These are phyloP conservation scores for Armadillidium nasatum DNA, from an alignment of 1,140 invertebrate genomes.

Conservation along the genomic window DNA sequence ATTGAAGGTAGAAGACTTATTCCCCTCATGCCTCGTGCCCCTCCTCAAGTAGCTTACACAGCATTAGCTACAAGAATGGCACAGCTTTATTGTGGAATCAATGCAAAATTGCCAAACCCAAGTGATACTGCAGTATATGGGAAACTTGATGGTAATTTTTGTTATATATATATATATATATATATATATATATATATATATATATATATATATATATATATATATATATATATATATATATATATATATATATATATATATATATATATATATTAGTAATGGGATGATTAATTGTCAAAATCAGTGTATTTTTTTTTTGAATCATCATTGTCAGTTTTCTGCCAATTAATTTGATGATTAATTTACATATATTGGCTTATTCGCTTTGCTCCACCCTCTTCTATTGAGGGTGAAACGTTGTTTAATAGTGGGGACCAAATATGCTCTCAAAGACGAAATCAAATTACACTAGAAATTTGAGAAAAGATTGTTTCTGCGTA, in stretches of 20 bases:
- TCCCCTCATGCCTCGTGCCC: constrained; percentile 71
- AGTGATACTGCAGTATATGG: constrained; percentile 46
- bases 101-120: constrained; percentile 51
- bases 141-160: constrained; percentile 40
- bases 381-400: too few species aligned
- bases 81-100: constrained; percentile 53
- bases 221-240: neutral
- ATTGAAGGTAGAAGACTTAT: constrained; percentile 75
- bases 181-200: too few species aligned
- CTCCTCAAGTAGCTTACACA: constrained; percentile 68
- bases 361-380: too few species aligned
- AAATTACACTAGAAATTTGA: too few species aligned
- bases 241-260: neutral
- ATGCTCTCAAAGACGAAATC: too few species aligned
- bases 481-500: too few species aligned
- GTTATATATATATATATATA: constrained; percentile 23
- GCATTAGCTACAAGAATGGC: constrained; percentile 70
- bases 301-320: too few species aligned
- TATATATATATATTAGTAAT: neutral
- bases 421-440: too few species aligned
- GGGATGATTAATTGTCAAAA: too few species aligned
- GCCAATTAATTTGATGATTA: too few species aligned
- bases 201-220: neutral
- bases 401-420: too few species aligned
- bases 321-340: too few species aligned